Conservation (phyloP, 92 coral and sea anemone genomes). For the Palythoa caribaeorum region DNA sequence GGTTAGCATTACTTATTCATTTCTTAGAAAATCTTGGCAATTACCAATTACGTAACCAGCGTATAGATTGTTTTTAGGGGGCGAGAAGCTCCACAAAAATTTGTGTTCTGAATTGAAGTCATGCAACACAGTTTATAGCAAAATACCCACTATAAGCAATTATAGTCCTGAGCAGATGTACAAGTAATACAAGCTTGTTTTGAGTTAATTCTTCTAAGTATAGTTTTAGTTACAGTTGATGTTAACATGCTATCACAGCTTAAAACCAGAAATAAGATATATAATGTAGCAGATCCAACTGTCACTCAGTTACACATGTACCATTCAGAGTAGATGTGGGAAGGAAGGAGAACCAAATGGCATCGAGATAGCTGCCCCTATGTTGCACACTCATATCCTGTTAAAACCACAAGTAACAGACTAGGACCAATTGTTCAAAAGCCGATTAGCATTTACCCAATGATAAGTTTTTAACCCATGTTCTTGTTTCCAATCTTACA, state of each 20-base stretch:
- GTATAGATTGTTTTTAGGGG: not conserved
- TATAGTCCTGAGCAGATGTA: not conserved
- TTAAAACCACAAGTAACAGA: not conserved
- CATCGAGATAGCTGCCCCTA: too few relatives aligned
- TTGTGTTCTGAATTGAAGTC: not conserved
- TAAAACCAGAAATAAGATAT: not conserved
- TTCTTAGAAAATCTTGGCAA: slow-evolving; percentile 23
- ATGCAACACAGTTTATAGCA: not conserved
- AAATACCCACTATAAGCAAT: not conserved
- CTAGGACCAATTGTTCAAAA: too few relatives aligned
- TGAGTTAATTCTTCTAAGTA: not conserved
- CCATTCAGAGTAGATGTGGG: too few relatives aligned
- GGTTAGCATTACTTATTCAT: not conserved
- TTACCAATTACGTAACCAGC: slow-evolving; percentile 4
- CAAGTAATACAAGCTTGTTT: not conserved
- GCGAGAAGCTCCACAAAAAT: not conserved
- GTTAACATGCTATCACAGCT: not conserved
- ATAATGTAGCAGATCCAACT: not conserved
- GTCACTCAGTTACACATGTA: not conserved
- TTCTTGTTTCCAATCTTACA: too few relatives aligned
- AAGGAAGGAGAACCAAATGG: too few relatives aligned
- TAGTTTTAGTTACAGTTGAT: not conserved
- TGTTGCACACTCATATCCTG: not conserved
- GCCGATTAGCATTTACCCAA: too few relatives aligned
- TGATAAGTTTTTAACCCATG: too few relatives aligned